Evolutionary conservation across 2,797 vertebrate species (phyloP), one percentile per base, ranked within the genome.

Genomic region (Aeoliscus strigatus): DNA sequence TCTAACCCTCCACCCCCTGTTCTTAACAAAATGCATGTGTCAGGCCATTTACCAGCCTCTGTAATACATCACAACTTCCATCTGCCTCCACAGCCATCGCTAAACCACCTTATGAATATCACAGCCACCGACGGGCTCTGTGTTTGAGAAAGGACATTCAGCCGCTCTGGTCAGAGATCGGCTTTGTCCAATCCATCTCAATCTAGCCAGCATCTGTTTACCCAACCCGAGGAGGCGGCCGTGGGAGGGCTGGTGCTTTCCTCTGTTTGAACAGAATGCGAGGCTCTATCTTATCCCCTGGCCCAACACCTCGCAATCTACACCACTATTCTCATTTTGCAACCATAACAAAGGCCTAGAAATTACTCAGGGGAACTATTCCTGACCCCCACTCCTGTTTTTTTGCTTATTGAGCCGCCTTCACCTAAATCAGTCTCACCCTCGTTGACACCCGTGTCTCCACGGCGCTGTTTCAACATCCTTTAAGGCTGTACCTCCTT

Each of bases 281-380:
- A 41, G 28, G 42, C 27, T 64, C 53, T 42, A 28, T 60, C 62
- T 53, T 62, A 55, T 70, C 61, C 50, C 35, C 31, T 3, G 16
- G 29, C 39, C 28, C 34, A 36, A 60, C 43, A 37, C 12, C 26
- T 4, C 27, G 48, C 72, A 79, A 83, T 81, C 78, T 74, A 63
- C 60, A 58, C 46, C 24, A 62, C 56, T 51, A 27, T 70, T 71
- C 69, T 74, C 65, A 74, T 76, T 77, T 69, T 54, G 67, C 50
- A 65, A 57, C 63, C 70, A 66, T 66, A 73, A 53, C 59, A 73
- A 53, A 57, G 41, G 55, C 47, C 60, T 70, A 66, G 79, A 80
- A 82, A 81, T 80, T 77, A 60, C 59, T 57, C 50, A 1, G 2
- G 71, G 55, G 63, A 70, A 47, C 53, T 52, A 51, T 59, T 79